A percentile compares a stretch with the other conserved stretches of the same genome.
These are phyloP conservation scores for Mesochorus sp. DNA, from an alignment of 2,888 invertebrate genomes.

Conservation along the genomic window DNA sequence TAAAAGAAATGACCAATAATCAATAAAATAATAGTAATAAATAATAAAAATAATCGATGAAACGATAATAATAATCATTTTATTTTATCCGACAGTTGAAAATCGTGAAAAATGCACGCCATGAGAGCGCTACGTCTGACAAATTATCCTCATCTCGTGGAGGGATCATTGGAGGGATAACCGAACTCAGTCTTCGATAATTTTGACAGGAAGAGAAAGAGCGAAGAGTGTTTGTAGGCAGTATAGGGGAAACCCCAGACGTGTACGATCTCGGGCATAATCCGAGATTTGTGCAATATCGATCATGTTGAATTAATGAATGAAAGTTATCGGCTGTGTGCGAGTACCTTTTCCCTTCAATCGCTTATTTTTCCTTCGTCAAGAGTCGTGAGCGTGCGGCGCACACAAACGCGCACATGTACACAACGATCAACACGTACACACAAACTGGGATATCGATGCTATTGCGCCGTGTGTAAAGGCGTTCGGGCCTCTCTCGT, in stretches of 20 bases:
- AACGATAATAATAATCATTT: background rate
- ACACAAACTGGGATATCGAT: background rate
- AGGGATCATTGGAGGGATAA: background rate
- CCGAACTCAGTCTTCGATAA: background rate
- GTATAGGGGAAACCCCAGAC: too few species aligned
- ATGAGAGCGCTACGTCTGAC: background rate
- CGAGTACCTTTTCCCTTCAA: background rate
- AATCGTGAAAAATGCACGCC: background rate
- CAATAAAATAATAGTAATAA: too few species aligned
- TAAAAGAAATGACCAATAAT: background rate
- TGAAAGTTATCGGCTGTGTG: constrained; percentile 23
- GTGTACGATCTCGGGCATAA: constrained; percentile 12
- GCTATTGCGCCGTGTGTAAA: background rate
- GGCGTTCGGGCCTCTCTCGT: constrained; percentile 61
- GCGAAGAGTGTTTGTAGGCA: background rate
- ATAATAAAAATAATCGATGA: background rate
- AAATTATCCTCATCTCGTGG: constrained; percentile 3
- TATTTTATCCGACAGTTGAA: background rate
- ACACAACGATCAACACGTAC: background rate
- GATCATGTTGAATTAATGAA: constrained; percentile 39
- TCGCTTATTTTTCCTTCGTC: constrained; percentile 13
- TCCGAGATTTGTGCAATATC: constrained; percentile 27
- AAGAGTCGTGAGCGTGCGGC: constrained; percentile 10
- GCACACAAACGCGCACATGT: background rate
- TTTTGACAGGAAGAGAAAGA: background rate